Percentiles rank a stretch among this genome's conserved stretches.
phyloP scores from a whole-genome alignment of 2,113 vertebrate species.

The Eulemur rufifrons region DNA sequence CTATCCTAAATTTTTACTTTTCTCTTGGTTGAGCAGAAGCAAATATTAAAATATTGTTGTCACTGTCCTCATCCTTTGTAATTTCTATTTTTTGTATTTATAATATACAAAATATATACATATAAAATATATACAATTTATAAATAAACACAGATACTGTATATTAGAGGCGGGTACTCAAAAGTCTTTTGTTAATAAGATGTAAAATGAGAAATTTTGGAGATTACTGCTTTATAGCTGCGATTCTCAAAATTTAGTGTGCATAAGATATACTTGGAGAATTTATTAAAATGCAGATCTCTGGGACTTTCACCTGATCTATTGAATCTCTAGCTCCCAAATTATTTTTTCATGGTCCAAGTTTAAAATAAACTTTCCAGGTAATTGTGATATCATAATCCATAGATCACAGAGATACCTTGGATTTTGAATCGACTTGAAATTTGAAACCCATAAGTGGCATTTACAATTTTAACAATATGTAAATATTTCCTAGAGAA shows the following conservation, averaged over 20 bases:
- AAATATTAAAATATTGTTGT: conserved; percentile 12
- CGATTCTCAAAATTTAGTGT: not conserved
- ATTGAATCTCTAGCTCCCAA: not conserved
- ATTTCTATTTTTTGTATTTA: conserved; percentile 9
- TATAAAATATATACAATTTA: not conserved
- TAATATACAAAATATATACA: not conserved
- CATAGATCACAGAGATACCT: not conserved
- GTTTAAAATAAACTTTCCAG: conserved; percentile 5
- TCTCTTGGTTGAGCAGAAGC: not conserved
- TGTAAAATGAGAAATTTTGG: not conserved
- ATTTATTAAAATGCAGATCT: not conserved
- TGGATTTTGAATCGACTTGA: conserved; percentile 38
- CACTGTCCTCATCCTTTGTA: not conserved
- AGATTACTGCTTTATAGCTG: not conserved
- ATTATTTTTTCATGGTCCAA: not conserved
- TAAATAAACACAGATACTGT: not conserved
- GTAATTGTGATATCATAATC: conserved; percentile 21
- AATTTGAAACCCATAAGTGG: not conserved
- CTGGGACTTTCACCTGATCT: not conserved
- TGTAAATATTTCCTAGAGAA: not conserved
- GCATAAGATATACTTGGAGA: not conserved
- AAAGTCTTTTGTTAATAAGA: not conserved
- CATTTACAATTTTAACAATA: conserved; percentile 30
- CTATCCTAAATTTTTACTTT: not conserved
- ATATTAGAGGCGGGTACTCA: not conserved